These are phyloP conservation scores for Nycteola revayana DNA, from an alignment of 2,888 invertebrate genomes.

Conservation along the genomic window DNA sequence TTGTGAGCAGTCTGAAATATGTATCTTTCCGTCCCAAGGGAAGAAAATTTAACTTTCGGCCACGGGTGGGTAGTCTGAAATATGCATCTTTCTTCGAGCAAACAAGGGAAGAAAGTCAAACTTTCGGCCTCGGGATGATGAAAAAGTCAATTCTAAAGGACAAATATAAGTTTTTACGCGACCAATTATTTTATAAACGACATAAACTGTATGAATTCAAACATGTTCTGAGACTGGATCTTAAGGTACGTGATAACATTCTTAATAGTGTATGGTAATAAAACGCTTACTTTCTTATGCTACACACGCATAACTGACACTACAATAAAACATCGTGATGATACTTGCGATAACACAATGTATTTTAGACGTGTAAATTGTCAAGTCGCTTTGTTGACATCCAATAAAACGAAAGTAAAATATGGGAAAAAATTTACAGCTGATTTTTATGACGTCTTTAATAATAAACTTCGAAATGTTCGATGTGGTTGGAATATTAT, in stretches of 20 bases:
- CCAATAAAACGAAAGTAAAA: conserved; percentile 37
- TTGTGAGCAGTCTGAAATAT: too few relatives aligned
- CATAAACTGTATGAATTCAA: neutral
- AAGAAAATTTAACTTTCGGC: too few relatives aligned
- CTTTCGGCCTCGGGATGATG: too few relatives aligned
- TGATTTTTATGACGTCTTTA: conserved; percentile 26
- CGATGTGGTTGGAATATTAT: conserved; percentile 11
- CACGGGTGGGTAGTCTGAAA: too few relatives aligned
- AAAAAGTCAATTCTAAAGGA: too few relatives aligned
- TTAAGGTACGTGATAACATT: conserved; percentile 14
- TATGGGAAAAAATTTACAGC: conserved; percentile 28
- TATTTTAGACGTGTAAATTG: conserved; percentile 38
- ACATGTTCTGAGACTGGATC: neutral
- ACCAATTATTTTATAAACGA: too few relatives aligned
- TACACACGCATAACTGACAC: conserved; percentile 18
- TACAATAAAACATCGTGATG: conserved; percentile 39
- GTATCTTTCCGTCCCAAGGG: too few relatives aligned
- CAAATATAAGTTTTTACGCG: too few relatives aligned
- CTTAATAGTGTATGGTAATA: conserved; percentile 14
- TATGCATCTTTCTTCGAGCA: too few relatives aligned
- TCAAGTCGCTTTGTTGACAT: conserved; percentile 38
- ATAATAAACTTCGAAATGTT: conserved; percentile 22
- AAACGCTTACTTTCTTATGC: conserved; percentile 19
- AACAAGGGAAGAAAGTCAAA: too few relatives aligned
- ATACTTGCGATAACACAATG: conserved; percentile 39